phyloP scores from a whole-genome alignment of 2,888 invertebrate species.

The Mactromeris polynyma region DNA sequence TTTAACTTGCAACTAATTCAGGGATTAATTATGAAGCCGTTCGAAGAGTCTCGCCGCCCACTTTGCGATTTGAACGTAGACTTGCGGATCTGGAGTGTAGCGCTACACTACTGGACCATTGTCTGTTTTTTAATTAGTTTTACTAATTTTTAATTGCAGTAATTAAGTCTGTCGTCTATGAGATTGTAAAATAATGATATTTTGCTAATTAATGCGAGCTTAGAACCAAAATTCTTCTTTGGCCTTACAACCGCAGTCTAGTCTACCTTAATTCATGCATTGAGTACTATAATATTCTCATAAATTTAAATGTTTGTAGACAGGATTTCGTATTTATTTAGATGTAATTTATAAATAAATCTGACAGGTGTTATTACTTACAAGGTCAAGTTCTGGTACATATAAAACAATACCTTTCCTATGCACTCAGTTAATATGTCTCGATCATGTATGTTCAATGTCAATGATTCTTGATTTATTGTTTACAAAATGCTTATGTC shows the following conservation, averaged over 20 bases:
- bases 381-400: background rate
- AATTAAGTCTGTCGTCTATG: background rate
- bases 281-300: background rate
- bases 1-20: too few species aligned
- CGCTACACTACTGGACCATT: too few species aligned
- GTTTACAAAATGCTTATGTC: background rate
- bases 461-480: background rate
- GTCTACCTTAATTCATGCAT: too few species aligned
- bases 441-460: background rate
- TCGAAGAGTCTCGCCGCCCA: too few species aligned
- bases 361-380: background rate
- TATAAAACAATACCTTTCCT: conserved; percentile 1
- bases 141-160: background rate
- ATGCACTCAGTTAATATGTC: background rate
- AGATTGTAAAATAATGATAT: background rate
- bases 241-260: background rate
- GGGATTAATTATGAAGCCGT: too few species aligned
- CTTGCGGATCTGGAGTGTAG: too few species aligned
- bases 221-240: too few species aligned
- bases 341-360: background rate
- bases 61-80: too few species aligned
- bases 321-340: background rate
- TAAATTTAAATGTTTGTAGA: background rate
- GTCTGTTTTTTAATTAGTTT: too few species aligned
- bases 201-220: too few species aligned